A percentile compares a stretch with the other conserved stretches of the same genome.
phyloP scores from a whole-genome alignment of 1,140 invertebrate genomes.

The Ditylenchus dipsaci region DNA sequence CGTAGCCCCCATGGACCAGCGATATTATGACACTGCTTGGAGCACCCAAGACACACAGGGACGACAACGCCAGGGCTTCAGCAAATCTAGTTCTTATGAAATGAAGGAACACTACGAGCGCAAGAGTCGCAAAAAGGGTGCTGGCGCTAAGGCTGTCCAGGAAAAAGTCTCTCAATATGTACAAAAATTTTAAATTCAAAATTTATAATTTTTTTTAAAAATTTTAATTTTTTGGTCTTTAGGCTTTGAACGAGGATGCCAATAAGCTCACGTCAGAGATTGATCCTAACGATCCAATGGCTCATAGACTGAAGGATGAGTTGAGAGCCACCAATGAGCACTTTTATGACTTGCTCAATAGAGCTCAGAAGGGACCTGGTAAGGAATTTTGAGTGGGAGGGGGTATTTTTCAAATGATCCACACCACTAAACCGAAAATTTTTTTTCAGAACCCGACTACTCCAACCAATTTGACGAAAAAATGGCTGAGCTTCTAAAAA shows the following conservation, averaged over 20 bases:
- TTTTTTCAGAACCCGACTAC: constrained; percentile 72
- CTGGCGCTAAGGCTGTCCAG: no score
- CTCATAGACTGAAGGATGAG: constrained; percentile 77
- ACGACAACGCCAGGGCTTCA: constrained; percentile 42
- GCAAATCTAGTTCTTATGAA: constrained; percentile 51
- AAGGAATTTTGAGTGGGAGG: no score
- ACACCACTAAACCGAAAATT: no score
- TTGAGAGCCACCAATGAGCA: constrained; percentile 90
- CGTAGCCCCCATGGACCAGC: constrained; percentile 8
- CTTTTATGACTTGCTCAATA: constrained; percentile 85
- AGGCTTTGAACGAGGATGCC: constrained; percentile 88
- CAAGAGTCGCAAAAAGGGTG: constrained; percentile 11
- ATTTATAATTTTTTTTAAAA: no score
- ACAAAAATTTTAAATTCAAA: no score
- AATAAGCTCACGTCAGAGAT: constrained; percentile 87
- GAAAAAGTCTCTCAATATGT: no score
- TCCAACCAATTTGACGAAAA: constrained; percentile 80
- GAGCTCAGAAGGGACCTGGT: constrained; percentile 61
- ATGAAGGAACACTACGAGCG: constrained; percentile 54
- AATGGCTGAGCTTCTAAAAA: constrained; percentile 72
- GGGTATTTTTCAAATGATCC: no score
- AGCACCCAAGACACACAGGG: not conserved
- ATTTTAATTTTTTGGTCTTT: not conserved
- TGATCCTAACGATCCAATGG: constrained; percentile 83
- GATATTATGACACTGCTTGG: constrained; percentile 39